These are phyloP conservation scores for Gerris buenoi DNA, from an alignment of 1,140 invertebrate species.

Conservation along the genomic window DNA sequence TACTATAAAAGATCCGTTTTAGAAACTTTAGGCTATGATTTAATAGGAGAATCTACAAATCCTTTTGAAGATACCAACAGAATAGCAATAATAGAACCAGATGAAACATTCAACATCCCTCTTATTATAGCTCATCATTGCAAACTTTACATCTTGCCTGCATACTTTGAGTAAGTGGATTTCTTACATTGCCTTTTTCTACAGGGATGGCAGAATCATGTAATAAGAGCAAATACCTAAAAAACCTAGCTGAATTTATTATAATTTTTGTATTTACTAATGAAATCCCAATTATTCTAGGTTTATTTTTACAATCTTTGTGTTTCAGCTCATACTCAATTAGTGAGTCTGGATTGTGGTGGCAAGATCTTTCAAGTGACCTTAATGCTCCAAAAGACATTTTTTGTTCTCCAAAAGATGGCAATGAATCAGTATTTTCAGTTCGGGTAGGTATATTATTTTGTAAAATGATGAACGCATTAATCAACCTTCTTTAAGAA, in stretches of 20 bases:
- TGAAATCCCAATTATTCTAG: background rate
- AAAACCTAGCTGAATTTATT: background rate
- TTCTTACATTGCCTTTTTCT: background rate
- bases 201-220: no score
- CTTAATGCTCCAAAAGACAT: slow-evolving; percentile 42
- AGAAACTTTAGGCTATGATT: slow-evolving; percentile 41
- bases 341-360: slow-evolving; percentile 55
- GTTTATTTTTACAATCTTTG: slow-evolving; percentile 2
- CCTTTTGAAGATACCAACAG: slow-evolving; percentile 60
- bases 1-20: slow-evolving; percentile 54
- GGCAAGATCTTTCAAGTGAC: slow-evolving; percentile 56
- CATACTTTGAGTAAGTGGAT: slow-evolving; percentile 46
- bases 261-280: background rate
- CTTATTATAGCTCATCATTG: slow-evolving; percentile 66
- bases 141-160: slow-evolving; percentile 54
- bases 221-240: no score
- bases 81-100: slow-evolving; percentile 52
- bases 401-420: slow-evolving; percentile 42
- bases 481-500: no score
- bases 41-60: slow-evolving; percentile 50
- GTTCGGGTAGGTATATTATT: slow-evolving; percentile 40
- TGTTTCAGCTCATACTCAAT: slow-evolving; percentile 32
- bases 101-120: slow-evolving; percentile 57
- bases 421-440: slow-evolving; percentile 41
- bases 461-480: no score